phyloP scores from a whole-genome alignment of 2,797 vertebrate genomes.

The Momotus momota region DNA sequence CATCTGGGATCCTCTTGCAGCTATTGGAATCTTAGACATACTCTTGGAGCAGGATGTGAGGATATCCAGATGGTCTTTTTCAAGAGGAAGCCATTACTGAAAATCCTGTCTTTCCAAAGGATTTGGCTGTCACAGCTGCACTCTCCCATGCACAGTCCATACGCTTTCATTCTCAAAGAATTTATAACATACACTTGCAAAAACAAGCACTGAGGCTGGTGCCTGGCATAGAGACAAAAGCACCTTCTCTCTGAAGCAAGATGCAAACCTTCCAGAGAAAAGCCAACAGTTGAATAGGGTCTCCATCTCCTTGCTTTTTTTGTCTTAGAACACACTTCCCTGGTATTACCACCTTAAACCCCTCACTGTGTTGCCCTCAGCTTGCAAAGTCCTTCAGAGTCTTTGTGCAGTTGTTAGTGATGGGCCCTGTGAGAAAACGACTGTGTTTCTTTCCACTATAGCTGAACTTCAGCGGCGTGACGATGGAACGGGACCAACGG shows the following conservation, averaged over 20 bases:
- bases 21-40: neutral
- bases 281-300: neutral
- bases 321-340: neutral
- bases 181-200: neutral
- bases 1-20: neutral
- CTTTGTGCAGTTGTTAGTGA: neutral
- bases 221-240: neutral
- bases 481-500: conserved; percentile 77
- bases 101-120: neutral
- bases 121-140: neutral
- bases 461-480: conserved; percentile 89
- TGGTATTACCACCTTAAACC: neutral
- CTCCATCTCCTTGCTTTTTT: neutral
- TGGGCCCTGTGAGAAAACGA: neutral
- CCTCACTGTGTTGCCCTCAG: neutral
- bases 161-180: neutral
- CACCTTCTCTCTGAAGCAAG: neutral
- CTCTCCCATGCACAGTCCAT: neutral
- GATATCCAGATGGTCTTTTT: neutral
- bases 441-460: conserved; percentile 58
- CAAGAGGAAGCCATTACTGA: neutral
- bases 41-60: neutral
- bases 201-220: neutral
- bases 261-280: neutral
- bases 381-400: neutral